A percentile compares a stretch with the other conserved stretches of the same genome.
Evolutionary conservation across 2,888 invertebrate species (phyloP).

Genomic region (Hirtodrosophila duncani): DNA sequence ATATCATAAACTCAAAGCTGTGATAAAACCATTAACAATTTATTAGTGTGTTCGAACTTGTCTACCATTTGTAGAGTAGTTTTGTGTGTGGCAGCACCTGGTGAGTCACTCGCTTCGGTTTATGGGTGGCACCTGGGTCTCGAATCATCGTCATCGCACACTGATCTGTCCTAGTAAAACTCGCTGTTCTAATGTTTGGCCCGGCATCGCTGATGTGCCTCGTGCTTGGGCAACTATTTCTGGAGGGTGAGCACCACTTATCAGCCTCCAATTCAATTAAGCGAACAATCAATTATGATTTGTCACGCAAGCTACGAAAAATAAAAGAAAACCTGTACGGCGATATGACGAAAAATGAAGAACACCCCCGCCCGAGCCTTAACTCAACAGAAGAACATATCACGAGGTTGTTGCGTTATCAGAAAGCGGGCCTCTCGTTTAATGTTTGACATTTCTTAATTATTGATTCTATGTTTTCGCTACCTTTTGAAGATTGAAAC

Average conservation of each 20-base stretch:
- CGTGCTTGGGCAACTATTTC: background rate
- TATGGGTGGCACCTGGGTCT: background rate
- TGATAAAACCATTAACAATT: conserved; percentile 71
- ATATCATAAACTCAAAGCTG: conserved; percentile 60
- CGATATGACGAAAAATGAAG: too few relatives aligned
- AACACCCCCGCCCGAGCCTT: conserved; percentile 14
- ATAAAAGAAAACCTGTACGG: conserved; percentile 22
- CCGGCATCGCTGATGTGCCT: conserved; percentile 8
- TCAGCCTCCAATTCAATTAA: conserved; percentile 72
- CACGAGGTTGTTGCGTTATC: conserved; percentile 15
- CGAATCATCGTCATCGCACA: conserved; percentile 40
- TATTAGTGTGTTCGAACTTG: conserved; percentile 58
- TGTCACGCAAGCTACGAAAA: conserved; percentile 63
- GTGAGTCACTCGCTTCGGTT: conserved; percentile 46
- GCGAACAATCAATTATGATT: conserved; percentile 75
- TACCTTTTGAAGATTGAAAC: conserved; percentile 76
- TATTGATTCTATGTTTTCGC: conserved; percentile 75
- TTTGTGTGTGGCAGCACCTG: conserved; percentile 21
- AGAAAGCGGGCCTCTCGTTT: conserved; percentile 49
- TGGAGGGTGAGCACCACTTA: conserved; percentile 24
- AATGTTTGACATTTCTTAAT: conserved; percentile 75
- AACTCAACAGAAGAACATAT: background rate
- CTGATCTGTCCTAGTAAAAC: conserved; percentile 11
- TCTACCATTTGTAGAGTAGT: conserved; percentile 34
- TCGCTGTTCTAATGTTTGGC: background rate